Base-by-base conservation (phyloP, 2,797 vertebrate genomes). In the Melanogrammus aeglefinus region DNA sequence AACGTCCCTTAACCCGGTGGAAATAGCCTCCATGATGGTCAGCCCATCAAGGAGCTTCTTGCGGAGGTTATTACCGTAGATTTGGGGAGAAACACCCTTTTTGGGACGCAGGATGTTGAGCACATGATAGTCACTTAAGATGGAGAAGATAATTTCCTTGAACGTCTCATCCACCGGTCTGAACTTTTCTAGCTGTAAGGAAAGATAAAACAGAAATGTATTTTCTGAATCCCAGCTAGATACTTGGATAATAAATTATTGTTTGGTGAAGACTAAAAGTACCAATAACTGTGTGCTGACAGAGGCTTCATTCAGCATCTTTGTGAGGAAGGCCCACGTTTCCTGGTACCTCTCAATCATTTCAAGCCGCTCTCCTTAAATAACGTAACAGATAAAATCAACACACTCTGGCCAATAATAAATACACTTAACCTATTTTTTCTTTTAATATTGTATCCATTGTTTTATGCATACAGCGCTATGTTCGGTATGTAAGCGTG, bases 281-380 rank as follows among this genome's bases (percentile, higher is more conserved):
- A 97, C 96, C 95, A 96, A 79, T 73, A 75, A 88, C 80, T 92
- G 90, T 73, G 88, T 77, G 66, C 27, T 36, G 2, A 91, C 82
- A 77, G 89, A 87, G 24, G 63, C n/a, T 78, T 94, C 94, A 77
- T 90, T 72, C 1, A 95, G 93, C 66, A 93, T 88, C 79, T 93
- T 95, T 72, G 90, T 94, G 80, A 97, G 85, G 81, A 96, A 96
- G 41, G 91, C 84, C 96, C 95, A 97, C 72, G 88, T 91, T 75
- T 94, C 85, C 84, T 97, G 96, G 88, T 94, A 96, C 83, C 81
- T 90, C 86, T 94, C 88, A 90, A 95, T 95, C 39, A 94, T 82
- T 72, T 91, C 81, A 76, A 98, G 89, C 29, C 95, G 76, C 31
- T 87, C 83, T 36, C 84, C 96, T 97, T 57, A 81, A 72, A 79